These are phyloP conservation scores for Microtus richardsoni DNA, from an alignment of 2,113 vertebrate species.

Conservation along the genomic window DNA sequence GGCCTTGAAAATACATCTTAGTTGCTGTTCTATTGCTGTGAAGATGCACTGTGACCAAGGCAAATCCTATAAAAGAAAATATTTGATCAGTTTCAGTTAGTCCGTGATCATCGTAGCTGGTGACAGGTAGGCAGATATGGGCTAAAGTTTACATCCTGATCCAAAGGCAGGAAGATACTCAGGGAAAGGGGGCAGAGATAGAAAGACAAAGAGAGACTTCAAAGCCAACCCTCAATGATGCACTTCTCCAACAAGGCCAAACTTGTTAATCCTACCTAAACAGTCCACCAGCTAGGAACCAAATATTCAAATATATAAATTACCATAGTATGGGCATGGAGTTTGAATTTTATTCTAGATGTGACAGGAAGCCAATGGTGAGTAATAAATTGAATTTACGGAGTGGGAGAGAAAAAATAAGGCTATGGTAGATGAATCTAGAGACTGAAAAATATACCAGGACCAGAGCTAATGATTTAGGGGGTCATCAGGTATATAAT, in stretches of 20 bases:
- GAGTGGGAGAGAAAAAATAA: not conserved
- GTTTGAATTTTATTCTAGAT: slow-evolving; percentile 55
- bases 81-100: not conserved
- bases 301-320: not conserved
- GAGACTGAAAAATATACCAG: not conserved
- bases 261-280: not conserved
- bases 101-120: not conserved
- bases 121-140: not conserved
- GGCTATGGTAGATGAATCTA: not conserved
- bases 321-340: not conserved
- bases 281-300: not conserved
- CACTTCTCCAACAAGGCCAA: not conserved
- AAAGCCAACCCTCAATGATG: not conserved
- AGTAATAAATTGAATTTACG: slow-evolving; percentile 13
- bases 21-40: not conserved
- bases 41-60: not conserved
- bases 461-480: slow-evolving; percentile 26
- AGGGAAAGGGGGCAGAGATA: not conserved
- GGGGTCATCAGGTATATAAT: not conserved
- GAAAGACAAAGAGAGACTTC: not conserved
- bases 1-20: not conserved
- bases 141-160: not conserved
- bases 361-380: not conserved
- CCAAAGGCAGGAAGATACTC: not conserved
- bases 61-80: not conserved